Percentiles rank a stretch among this genome's conserved stretches.
These are phyloP conservation scores for Moxostoma hubbsi DNA, from an alignment of 2,797 vertebrate species.

Conservation along the genomic window DNA sequence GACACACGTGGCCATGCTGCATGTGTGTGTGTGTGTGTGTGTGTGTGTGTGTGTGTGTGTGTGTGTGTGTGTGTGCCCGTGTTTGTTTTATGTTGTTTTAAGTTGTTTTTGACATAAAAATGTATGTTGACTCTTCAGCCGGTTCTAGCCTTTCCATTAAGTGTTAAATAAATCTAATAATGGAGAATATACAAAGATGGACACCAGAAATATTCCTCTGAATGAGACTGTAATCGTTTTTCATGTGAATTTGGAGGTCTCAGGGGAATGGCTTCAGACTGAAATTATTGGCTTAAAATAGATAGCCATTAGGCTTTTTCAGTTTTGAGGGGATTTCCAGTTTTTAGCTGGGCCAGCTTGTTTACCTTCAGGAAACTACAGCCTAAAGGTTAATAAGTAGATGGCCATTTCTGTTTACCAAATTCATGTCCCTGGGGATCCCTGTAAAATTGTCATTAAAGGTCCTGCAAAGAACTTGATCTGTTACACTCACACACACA, in stretches of 20 bases:
- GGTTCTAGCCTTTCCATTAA: not conserved
- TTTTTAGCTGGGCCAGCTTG: constrained; percentile 30
- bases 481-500: constrained; percentile 37
- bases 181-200: constrained; percentile 5
- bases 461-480: constrained; percentile 26
- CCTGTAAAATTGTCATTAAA: constrained; percentile 22
- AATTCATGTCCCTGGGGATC: constrained; percentile 38
- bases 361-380: constrained; percentile 42
- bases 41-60: no score
- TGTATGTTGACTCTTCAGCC: no score
- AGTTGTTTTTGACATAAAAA: no score
- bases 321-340: constrained; percentile 49
- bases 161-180: constrained; percentile 21
- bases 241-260: constrained; percentile 25
- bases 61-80: no score
- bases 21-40: no score
- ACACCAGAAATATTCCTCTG: constrained; percentile 17
- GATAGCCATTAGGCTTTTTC: constrained; percentile 41
- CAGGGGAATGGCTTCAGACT: constrained; percentile 40
- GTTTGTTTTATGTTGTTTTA: no score
- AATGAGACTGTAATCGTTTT: constrained; percentile 40
- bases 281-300: constrained; percentile 46
- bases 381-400: constrained; percentile 54
- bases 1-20: no score
- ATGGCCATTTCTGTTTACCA: constrained; percentile 53